These are phyloP conservation scores for Kryptolebias marmoratus DNA, from an alignment of 2,113 vertebrate species.

Conservation along the genomic window DNA sequence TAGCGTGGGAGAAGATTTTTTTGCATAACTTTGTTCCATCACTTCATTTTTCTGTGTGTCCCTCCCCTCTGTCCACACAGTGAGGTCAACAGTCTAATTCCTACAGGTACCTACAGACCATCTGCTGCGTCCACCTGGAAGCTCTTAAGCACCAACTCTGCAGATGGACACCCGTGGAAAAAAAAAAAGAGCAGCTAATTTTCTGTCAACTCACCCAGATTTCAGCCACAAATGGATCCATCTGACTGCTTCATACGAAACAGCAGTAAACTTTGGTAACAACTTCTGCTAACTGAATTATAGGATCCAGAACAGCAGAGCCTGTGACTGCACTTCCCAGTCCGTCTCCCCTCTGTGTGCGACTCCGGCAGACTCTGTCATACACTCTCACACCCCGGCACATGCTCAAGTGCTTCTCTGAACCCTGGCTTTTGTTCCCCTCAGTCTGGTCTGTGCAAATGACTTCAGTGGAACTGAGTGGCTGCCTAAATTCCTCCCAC, in stretches of 20 bases:
- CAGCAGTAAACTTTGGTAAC: constrained; percentile 30
- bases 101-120: constrained; percentile 66
- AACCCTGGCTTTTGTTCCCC: constrained; percentile 79
- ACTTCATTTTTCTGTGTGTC: constrained; percentile 28
- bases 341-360: constrained; percentile 34
- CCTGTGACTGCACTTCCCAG: constrained; percentile 24
- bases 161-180: neutral
- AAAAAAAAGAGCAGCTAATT: constrained; percentile 1
- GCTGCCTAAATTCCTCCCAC: constrained; percentile 77
- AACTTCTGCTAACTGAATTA: constrained; percentile 32
- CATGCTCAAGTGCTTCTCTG: constrained; percentile 74
- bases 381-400: constrained; percentile 50
- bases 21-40: constrained; percentile 45
- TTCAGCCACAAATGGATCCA: constrained; percentile 44
- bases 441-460: constrained; percentile 74
- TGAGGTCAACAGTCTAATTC: constrained; percentile 68
- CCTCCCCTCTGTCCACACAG: constrained; percentile 62
- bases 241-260: constrained; percentile 29
- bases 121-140: constrained; percentile 71
- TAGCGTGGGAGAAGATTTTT: neutral
- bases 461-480: constrained; percentile 77
- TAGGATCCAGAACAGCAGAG: constrained; percentile 56
- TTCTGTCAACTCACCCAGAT: constrained; percentile 71
- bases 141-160: constrained; percentile 40
- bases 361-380: constrained; percentile 54